phyloP scores from a whole-genome alignment of 37 sponge, comb jelly and placozoan species.

The Spongilla lacustris region DNA sequence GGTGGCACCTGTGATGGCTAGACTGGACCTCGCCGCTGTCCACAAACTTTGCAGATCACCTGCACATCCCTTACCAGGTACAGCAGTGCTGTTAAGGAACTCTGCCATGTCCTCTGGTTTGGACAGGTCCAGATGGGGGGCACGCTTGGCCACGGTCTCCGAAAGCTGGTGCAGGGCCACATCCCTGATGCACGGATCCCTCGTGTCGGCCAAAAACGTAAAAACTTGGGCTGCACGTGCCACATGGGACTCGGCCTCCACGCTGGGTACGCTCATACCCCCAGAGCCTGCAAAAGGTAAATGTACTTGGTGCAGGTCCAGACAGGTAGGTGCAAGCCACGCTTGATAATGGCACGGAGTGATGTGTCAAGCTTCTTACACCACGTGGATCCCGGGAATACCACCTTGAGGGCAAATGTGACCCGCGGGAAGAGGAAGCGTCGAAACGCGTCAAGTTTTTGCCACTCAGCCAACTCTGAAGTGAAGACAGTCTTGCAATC shows the following conservation, averaged over 20 bases:
- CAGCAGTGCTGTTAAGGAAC: background rate
- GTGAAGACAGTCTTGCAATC: background rate
- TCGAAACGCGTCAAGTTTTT: conserved; percentile 54
- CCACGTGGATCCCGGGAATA: conserved; percentile 8
- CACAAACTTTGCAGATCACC: background rate
- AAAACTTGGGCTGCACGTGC: background rate
- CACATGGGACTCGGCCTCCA: conserved; percentile 12
- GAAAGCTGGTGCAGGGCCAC: background rate
- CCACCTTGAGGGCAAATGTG: conserved; percentile 6
- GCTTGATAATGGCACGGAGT: conserved; percentile 13
- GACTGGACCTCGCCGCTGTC: background rate
- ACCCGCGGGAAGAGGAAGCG: conserved; percentile 24
- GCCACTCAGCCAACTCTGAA: conserved; percentile 47
- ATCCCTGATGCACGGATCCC: background rate
- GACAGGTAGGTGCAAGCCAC: background rate
- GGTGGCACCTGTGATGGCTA: background rate
- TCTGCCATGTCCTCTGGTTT: background rate
- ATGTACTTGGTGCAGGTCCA: conserved; percentile 14
- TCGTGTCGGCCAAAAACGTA: background rate
- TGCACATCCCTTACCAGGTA: background rate
- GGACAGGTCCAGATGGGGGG: background rate
- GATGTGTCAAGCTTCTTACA: background rate
- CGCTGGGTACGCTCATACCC: conserved; percentile 40
- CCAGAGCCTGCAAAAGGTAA: background rate
- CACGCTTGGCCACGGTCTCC: background rate